Conservation (phyloP, 2,888 invertebrate genomes). For the Danaus chrysippus region DNA sequence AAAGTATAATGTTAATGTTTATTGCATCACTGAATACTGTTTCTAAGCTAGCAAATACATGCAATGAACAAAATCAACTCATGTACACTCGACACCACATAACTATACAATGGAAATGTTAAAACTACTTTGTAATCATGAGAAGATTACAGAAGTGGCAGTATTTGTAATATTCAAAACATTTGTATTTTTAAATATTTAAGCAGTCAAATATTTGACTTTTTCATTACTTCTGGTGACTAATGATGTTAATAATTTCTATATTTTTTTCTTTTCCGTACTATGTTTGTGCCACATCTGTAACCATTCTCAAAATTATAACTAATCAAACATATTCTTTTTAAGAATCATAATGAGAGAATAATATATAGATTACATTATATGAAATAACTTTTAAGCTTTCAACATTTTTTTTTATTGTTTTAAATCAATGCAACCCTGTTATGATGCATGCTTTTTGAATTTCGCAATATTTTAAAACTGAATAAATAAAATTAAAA, state of each 20-base stretch:
- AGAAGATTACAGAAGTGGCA: constrained; percentile 13
- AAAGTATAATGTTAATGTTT: constrained; percentile 53
- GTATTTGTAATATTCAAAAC: too few relatives aligned
- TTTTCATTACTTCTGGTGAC: too few relatives aligned
- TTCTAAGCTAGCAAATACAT: constrained; percentile 66
- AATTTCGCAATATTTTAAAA: constrained; percentile 10
- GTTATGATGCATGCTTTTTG: constrained; percentile 12
- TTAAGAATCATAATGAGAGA: constrained; percentile 19
- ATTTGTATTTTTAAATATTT: too few relatives aligned
- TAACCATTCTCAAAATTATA: constrained; percentile 15
- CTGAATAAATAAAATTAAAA: constrained; percentile 24
- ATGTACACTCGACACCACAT: constrained; percentile 49
- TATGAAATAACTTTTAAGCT: constrained; percentile 15
- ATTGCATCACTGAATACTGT: constrained; percentile 76
- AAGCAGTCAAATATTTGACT: too few relatives aligned
- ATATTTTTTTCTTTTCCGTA: neutral
- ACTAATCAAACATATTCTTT: constrained; percentile 20
- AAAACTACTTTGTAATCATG: constrained; percentile 7
- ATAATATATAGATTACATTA: constrained; percentile 18
- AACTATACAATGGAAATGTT: constrained; percentile 55
- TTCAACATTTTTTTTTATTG: constrained; percentile 10
- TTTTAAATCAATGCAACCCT: constrained; percentile 23
- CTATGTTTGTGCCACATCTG: constrained; percentile 10
- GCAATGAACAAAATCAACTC: constrained; percentile 51
- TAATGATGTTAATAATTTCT: too few relatives aligned